Percentiles rank a stretch among this genome's conserved stretches.
phyloP scores from a whole-genome alignment of 1,140 invertebrate genomes.

The Piezodorus guildinii region DNA sequence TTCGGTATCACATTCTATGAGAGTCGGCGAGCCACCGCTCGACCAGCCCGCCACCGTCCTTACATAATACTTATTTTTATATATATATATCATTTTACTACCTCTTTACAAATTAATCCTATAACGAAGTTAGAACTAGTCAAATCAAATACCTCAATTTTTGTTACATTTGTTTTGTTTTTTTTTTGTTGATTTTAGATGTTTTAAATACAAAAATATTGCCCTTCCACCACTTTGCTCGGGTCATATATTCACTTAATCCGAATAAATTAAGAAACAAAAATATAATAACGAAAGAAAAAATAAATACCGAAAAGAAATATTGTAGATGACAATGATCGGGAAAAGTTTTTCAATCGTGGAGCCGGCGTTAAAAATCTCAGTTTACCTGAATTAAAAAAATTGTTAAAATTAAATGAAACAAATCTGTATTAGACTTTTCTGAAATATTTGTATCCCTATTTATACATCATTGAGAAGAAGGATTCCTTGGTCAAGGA shows the following conservation, averaged over 20 bases:
- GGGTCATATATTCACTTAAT: neutral
- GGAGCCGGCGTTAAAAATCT: no score
- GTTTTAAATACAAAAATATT: slow-evolving; percentile 10
- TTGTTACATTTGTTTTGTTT: neutral
- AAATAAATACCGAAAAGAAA: neutral
- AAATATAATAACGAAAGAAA: neutral
- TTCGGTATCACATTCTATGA: slow-evolving; percentile 15
- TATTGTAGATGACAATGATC: neutral
- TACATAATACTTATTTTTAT: neutral
- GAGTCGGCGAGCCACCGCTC: neutral
- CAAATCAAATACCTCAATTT: neutral
- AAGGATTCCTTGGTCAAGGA: no score
- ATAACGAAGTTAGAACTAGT: slow-evolving; percentile 4
- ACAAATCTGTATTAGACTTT: no score
- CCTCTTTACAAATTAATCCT: slow-evolving; percentile 8
- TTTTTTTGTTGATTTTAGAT: no score
- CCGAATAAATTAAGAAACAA: neutral
- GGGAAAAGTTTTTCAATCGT: neutral
- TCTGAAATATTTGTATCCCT: no score
- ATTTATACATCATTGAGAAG: no score
- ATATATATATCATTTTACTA: slow-evolving; percentile 2
- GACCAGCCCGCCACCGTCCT: slow-evolving; percentile 10
- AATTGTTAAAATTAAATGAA: no score
- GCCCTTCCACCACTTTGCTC: slow-evolving; percentile 10
- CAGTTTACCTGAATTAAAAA: no score